Evolutionary conservation across 2,113 vertebrate species (phyloP).

Genomic region (Hemiprocne comata): DNA sequence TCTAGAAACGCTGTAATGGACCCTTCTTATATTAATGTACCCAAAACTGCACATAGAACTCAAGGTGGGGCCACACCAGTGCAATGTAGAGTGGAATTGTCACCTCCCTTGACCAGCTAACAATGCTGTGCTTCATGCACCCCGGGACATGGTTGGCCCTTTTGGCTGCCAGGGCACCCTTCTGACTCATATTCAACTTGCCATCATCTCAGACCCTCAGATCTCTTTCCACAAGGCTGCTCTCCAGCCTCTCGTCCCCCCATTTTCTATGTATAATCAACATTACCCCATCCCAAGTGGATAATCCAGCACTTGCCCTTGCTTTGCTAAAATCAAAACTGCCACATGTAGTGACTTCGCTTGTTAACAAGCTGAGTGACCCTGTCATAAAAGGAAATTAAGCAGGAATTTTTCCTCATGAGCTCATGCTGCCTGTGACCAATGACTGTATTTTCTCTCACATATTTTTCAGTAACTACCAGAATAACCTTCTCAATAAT

Average conservation of each 20-base stretch:
- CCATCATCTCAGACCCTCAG: rapidly evolving
- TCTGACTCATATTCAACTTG: background rate
- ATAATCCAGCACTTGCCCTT: background rate
- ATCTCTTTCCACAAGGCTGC: background rate
- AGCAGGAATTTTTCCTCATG: background rate
- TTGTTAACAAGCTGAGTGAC: background rate
- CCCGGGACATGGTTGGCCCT: too few species aligned
- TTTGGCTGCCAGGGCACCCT: too few species aligned
- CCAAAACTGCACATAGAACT: too few species aligned
- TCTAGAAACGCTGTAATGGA: too few species aligned
- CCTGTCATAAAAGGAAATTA: background rate
- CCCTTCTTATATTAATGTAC: too few species aligned
- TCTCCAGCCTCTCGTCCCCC: background rate
- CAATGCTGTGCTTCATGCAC: too few species aligned
- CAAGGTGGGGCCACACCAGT: too few species aligned
- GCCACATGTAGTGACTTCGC: too few species aligned
- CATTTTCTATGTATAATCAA: background rate
- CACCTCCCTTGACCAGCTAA: background rate
- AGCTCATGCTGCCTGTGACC: background rate
- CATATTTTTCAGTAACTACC: background rate
- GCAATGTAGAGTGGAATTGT: too few species aligned
- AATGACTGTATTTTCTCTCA: background rate
- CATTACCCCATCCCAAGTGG: background rate
- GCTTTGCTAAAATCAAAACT: too few species aligned
- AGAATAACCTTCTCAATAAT: background rate